These are phyloP conservation scores for Ibidorhyncha struthersii DNA, from an alignment of 2,113 vertebrate genomes.

Conservation along the genomic window DNA sequence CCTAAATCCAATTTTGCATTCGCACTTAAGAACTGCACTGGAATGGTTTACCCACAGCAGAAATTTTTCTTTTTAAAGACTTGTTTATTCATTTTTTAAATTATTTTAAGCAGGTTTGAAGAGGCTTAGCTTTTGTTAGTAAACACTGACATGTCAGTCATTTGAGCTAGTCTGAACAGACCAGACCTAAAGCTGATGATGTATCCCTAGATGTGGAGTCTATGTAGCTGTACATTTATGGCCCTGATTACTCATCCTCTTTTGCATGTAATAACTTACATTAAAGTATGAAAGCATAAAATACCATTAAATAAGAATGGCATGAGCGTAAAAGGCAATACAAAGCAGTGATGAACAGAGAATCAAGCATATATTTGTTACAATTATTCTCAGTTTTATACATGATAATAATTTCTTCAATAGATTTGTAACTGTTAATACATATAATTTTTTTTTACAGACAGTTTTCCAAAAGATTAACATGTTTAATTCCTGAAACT, in stretches of 20 bases:
- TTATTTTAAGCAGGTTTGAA: neutral
- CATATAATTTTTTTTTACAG: neutral
- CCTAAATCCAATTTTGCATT: slow-evolving; percentile 19
- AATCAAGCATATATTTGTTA: neutral
- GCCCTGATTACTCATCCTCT: neutral
- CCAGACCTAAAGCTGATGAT: neutral
- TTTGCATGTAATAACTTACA: neutral
- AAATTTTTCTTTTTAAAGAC: neutral
- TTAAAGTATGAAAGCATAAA: neutral
- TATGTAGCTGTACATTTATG: neutral
- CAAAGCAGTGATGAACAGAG: neutral
- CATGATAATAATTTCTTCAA: neutral
- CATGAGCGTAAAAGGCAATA: neutral
- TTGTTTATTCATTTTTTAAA: neutral
- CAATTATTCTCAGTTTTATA: neutral
- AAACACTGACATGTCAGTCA: neutral
- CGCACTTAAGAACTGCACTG: neutral
- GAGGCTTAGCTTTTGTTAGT: neutral
- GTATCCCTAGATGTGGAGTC: neutral
- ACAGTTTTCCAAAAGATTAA: neutral
- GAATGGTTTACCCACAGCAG: neutral
- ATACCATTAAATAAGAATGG: neutral
- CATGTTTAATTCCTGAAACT: neutral
- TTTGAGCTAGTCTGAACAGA: neutral
- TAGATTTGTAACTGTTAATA: neutral